A percentile compares a stretch with the other conserved stretches of the same genome.
phyloP scores from a whole-genome alignment of 2,797 vertebrate genomes.

The Catostomus latipinnis region DNA sequence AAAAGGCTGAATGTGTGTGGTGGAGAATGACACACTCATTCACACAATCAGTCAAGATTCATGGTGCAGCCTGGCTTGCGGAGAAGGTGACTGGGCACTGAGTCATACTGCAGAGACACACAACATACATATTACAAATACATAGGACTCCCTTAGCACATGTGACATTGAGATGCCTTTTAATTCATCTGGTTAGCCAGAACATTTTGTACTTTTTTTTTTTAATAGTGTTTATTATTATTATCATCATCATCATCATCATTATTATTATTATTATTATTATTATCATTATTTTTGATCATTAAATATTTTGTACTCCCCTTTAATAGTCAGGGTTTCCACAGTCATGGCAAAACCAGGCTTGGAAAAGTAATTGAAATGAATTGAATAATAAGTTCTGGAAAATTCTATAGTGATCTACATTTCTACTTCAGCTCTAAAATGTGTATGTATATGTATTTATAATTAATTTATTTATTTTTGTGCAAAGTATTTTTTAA shows the following conservation, averaged over 20 bases:
- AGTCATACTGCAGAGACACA: not conserved
- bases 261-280: too few relatives aligned
- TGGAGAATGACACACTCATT: not conserved
- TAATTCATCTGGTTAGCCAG: not conserved
- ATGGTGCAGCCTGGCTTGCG: not conserved
- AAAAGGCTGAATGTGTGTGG: not conserved
- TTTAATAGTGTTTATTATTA: not conserved
- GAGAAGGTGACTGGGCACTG: conserved; percentile 5
- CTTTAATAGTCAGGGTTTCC: not conserved
- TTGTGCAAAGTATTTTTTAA: too few relatives aligned
- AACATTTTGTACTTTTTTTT: not conserved
- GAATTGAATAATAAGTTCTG: too few relatives aligned
- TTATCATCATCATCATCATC: not conserved
- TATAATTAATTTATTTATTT: too few relatives aligned
- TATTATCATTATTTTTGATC: not conserved
- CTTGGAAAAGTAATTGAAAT: not conserved
- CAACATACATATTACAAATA: not conserved
- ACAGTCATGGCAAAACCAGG: not conserved
- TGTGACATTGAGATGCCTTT: conserved; percentile 6
- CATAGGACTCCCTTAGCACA: not conserved
- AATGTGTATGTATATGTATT: too few relatives aligned
- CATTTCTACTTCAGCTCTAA: too few relatives aligned
- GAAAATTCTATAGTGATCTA: too few relatives aligned
- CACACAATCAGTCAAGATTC: conserved; percentile 17
- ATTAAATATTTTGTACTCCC: not conserved